Evolutionary conservation across 2,113 vertebrate species (phyloP).

Genomic region (Hymenochirus boettgeri): DNA sequence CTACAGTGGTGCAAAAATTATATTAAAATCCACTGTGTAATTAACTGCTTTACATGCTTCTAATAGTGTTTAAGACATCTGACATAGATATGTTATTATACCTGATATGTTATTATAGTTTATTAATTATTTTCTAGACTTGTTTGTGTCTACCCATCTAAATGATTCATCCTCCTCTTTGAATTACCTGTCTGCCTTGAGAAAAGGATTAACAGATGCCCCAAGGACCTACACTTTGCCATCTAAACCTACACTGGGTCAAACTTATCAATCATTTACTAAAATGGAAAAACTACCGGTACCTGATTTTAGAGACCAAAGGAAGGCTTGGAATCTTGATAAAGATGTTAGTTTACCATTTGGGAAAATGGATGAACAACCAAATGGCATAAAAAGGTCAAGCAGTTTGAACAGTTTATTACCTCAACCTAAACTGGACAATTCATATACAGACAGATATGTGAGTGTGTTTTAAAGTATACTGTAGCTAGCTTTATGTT

Average conservation of each 20-base stretch:
- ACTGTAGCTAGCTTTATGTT: too few relatives aligned
- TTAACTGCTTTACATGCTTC: too few relatives aligned
- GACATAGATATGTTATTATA: too few relatives aligned
- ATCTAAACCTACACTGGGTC: not conserved
- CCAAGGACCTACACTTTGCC: conserved; percentile 42
- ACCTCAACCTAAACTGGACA: not conserved
- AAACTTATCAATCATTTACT: conserved; percentile 3
- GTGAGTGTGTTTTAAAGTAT: too few relatives aligned
- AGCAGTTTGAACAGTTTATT: conserved; percentile 26
- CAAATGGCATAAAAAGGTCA: conserved; percentile 18
- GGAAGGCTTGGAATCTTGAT: conserved; percentile 22
- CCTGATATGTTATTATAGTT: too few relatives aligned
- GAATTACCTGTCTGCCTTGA: not conserved
- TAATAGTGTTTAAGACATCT: too few relatives aligned
- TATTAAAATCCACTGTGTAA: too few relatives aligned
- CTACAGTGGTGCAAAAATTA: too few relatives aligned
- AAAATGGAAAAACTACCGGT: not conserved
- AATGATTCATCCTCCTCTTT: conserved; percentile 46
- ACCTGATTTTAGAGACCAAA: not conserved
- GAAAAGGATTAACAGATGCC: conserved; percentile 37
- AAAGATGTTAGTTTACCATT: conserved; percentile 13
- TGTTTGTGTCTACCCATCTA: conserved; percentile 50
- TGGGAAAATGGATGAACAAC: not conserved
- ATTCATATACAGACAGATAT: not conserved
- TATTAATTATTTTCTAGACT: conserved; percentile 54